phyloP scores from a whole-genome alignment of 2,113 vertebrate genomes.

The Plecturocebus donacophilus region DNA sequence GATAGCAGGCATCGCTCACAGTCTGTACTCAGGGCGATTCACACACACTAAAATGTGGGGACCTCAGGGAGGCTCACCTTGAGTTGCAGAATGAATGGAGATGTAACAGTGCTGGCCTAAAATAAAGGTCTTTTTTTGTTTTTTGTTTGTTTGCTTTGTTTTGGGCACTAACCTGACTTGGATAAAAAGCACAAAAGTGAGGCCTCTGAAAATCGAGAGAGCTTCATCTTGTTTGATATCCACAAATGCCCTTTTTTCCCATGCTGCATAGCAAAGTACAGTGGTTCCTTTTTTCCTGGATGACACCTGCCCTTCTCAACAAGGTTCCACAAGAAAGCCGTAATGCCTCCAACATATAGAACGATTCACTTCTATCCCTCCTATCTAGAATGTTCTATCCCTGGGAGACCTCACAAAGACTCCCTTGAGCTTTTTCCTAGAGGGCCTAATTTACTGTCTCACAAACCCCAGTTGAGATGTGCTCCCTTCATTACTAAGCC shows the following conservation, averaged over 20 bases:
- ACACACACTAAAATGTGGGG: not conserved
- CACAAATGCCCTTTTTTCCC: too few relatives aligned
- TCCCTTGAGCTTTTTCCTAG: not conserved
- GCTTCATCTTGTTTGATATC: not conserved
- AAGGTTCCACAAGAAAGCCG: not conserved
- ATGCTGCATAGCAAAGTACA: rapidly evolving
- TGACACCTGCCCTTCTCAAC: not conserved
- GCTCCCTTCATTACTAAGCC: not conserved
- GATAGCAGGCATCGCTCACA: not conserved
- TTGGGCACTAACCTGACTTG: not conserved
- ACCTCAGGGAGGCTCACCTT: not conserved
- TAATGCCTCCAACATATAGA: rapidly evolving
- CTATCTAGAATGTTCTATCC: not conserved
- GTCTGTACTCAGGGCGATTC: not conserved
- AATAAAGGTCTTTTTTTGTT: not conserved
- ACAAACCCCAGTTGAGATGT: not conserved
- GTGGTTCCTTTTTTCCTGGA: not conserved
- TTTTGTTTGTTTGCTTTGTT: not conserved
- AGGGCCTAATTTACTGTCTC: not conserved
- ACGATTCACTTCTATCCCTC: not conserved
- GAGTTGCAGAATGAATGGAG: not conserved
- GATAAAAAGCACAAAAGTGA: not conserved
- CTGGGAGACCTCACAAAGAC: not conserved
- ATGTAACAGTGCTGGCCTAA: not conserved
- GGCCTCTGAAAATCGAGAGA: not conserved